Evolutionary conservation across 2,888 invertebrate species (phyloP).

Genomic region (Chymomyza fuscimana): DNA sequence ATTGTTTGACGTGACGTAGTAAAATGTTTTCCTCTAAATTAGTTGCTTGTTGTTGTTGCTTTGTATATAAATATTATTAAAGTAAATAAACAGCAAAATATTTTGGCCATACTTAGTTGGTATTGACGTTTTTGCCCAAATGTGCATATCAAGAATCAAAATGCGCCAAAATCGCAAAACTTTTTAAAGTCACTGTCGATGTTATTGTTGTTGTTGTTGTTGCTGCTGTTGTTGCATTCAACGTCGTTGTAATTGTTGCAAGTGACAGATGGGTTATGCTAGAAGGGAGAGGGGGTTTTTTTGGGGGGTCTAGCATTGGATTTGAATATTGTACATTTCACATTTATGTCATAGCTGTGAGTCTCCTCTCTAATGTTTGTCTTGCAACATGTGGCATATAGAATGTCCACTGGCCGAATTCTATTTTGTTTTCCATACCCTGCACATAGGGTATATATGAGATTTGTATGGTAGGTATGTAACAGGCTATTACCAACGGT

Average conservation of each 20-base stretch:
- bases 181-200: conserved; percentile 53
- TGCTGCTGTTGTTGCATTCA: conserved; percentile 3
- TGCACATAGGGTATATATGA: no score
- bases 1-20: not conserved
- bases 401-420: not conserved
- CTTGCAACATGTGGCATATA: not conserved
- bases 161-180: conserved; percentile 59
- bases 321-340: conserved; percentile 59
- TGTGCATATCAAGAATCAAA: conserved; percentile 68
- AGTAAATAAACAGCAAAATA: conserved; percentile 16
- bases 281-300: no score
- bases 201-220: conserved; percentile 1
- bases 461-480: no score
- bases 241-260: not conserved
- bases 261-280: not conserved
- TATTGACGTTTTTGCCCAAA: conserved; percentile 67
- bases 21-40: not conserved
- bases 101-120: conserved; percentile 43
- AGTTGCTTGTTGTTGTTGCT: not conserved
- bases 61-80: not conserved
- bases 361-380: not conserved
- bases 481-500: no score
- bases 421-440: not conserved
- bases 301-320: conserved; percentile 43
- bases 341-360: conserved; percentile 51